phyloP scores from a whole-genome alignment of 2,797 vertebrate species.

The Ataeniobius toweri region DNA sequence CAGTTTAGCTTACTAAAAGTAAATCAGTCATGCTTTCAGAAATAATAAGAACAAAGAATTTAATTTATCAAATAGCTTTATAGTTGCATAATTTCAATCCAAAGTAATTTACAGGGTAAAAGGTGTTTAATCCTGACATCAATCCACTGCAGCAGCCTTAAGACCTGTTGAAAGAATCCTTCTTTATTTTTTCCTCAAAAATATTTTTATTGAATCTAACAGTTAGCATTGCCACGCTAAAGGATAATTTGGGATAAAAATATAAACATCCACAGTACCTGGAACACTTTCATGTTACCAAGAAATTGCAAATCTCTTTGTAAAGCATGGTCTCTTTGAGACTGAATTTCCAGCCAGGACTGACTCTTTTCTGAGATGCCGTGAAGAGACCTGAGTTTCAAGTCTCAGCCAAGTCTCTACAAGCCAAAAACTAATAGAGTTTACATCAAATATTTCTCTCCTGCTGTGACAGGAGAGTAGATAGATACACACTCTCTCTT shows the following conservation, averaged over 20 bases:
- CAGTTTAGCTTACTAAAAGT: too few species aligned
- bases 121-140: neutral
- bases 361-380: constrained; percentile 21
- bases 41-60: too few species aligned
- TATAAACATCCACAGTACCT: neutral
- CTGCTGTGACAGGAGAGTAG: constrained; percentile 47
- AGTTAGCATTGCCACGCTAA: neutral
- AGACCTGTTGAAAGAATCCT: neutral
- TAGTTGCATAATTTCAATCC: too few species aligned
- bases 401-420: constrained; percentile 50
- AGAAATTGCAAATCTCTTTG: constrained; percentile 11
- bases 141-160: neutral
- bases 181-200: neutral
- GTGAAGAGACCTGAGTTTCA: constrained; percentile 32
- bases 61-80: too few species aligned
- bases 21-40: too few species aligned
- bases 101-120: too few species aligned
- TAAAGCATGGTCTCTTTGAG: neutral
- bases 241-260: neutral
- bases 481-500: constrained; percentile 34
- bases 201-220: neutral
- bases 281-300: constrained; percentile 8
- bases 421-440: constrained; percentile 62
- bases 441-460: constrained; percentile 66
- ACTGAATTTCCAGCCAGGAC: constrained; percentile 20